These are phyloP conservation scores for Sinohyriopsis cumingii DNA, from an alignment of 2,888 invertebrate genomes.

Conservation along the genomic window DNA sequence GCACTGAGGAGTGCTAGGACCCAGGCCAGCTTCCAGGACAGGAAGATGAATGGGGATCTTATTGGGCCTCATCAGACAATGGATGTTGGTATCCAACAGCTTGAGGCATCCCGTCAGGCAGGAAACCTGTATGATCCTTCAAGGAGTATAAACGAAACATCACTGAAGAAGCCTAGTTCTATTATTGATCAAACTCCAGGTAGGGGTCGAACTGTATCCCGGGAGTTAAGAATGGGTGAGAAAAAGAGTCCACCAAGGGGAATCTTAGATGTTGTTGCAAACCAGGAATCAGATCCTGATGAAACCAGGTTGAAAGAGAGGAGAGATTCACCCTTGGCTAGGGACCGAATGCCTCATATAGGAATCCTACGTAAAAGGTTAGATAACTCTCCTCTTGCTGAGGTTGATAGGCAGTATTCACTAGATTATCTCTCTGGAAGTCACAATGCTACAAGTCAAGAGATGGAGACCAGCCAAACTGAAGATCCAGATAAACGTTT, in stretches of 20 bases:
- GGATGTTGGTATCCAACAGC: constrained; percentile 34
- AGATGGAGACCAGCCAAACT: constrained; percentile 6
- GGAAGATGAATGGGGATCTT: constrained; percentile 22
- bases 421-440: constrained; percentile 8
- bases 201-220: constrained; percentile 19
- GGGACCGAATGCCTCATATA: constrained; percentile 18
- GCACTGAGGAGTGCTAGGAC: constrained; percentile 52
- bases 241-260: constrained; percentile 35
- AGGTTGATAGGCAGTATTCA: constrained; percentile 10
- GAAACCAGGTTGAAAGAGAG: constrained; percentile 30
- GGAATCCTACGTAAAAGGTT: constrained; percentile 30
- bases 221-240: constrained; percentile 24
- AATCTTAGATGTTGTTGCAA: constrained; percentile 36
- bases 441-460: constrained; percentile 20
- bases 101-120: constrained; percentile 38
- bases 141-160: constrained; percentile 7
- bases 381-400: constrained; percentile 27
- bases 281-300: constrained; percentile 28
- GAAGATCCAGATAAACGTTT: constrained; percentile 40
- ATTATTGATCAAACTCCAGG: constrained; percentile 16
- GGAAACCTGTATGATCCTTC: constrained; percentile 33
- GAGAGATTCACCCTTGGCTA: constrained; percentile 4
- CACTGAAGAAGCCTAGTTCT: neutral
- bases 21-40: constrained; percentile 48
- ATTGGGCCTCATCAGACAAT: constrained; percentile 29